phyloP scores from a whole-genome alignment of 2,113 vertebrate genomes.

The Dissostichus mawsoni region DNA sequence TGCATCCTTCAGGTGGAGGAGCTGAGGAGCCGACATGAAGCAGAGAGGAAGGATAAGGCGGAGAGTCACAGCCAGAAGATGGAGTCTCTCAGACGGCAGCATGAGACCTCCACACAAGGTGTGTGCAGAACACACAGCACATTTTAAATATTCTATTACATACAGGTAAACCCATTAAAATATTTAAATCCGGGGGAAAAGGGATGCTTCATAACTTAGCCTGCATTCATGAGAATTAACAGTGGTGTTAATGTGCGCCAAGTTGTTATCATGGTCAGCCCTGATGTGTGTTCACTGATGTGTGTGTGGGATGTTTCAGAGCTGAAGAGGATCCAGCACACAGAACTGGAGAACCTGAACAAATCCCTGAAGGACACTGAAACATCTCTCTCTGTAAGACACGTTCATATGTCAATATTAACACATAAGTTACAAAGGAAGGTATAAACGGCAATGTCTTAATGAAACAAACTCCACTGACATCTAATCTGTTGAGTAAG shows the following conservation, averaged over 20 bases:
- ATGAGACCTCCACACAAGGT: conserved; percentile 89
- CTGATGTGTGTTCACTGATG: neutral
- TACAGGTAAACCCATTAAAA: too few relatives aligned
- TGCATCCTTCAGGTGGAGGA: conserved; percentile 87
- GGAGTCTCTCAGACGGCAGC: conserved; percentile 85
- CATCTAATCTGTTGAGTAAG: neutral
- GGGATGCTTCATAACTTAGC: too few relatives aligned
- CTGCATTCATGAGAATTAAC: too few relatives aligned
- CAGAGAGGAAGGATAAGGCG: conserved; percentile 87
- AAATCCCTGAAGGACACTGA: conserved; percentile 87
- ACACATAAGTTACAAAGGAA: too few relatives aligned
- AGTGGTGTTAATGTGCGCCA: too few relatives aligned
- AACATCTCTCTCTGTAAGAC: conserved; percentile 85
- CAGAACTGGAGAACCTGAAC: conserved; percentile 85
- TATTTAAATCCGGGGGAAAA: too few relatives aligned
- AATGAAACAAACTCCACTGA: neutral
- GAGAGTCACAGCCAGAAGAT: conserved; percentile 85
- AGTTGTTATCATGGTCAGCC: too few relatives aligned
- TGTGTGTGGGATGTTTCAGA: conserved; percentile 81
- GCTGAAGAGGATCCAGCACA: conserved; percentile 86
- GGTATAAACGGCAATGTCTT: too few relatives aligned
- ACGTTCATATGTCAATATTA: neutral
- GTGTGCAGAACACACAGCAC: conserved; percentile 19
- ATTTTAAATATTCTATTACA: neutral
- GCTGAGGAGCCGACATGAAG: conserved; percentile 89